Percentiles rank a stretch among this genome's conserved stretches.
Evolutionary conservation across 2,113 vertebrate species (phyloP).

Genomic region (Thymallus thymallus): DNA sequence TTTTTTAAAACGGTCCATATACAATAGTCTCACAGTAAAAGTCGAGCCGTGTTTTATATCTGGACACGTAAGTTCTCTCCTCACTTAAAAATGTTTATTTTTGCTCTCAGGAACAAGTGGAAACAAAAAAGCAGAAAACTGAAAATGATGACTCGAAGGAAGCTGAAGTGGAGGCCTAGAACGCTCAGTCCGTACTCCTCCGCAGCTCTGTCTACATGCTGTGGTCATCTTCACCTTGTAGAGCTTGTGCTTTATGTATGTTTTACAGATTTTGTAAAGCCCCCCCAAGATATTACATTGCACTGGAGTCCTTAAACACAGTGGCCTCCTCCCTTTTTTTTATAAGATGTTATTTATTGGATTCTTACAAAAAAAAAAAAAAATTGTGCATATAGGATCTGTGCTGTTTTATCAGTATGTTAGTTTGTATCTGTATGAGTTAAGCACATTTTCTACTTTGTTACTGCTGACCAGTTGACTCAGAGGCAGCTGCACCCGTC

Average conservation of each 20-base stretch:
- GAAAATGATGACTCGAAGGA: conserved; percentile 78
- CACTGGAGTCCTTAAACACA: conserved; percentile 78
- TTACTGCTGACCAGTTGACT: conserved; percentile 74
- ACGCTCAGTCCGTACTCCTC: conserved; percentile 39
- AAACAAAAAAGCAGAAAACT: conserved; percentile 83
- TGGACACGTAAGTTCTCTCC: neutral
- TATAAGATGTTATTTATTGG: conserved; percentile 86
- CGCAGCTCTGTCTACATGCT: conserved; percentile 68
- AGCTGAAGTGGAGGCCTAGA: conserved; percentile 76
- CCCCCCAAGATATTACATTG: conserved; percentile 72
- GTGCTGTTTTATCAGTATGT: conserved; percentile 54
- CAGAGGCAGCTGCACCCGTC: conserved; percentile 69
- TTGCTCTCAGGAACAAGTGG: conserved; percentile 68
- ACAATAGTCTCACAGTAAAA: neutral
- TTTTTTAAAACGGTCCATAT: neutral
- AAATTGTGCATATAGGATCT: conserved; percentile 70
- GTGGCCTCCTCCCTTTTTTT: conserved; percentile 70
- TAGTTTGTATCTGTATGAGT: conserved; percentile 34
- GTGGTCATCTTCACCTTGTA: conserved; percentile 75
- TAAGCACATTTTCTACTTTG: conserved; percentile 78
- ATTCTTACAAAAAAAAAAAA: conserved; percentile 67
- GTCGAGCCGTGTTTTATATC: neutral
- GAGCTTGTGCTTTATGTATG: conserved; percentile 81
- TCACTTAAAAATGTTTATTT: neutral
- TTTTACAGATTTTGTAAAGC: conserved; percentile 65